These are phyloP conservation scores for Danaus melanippus DNA, from an alignment of 1,140 invertebrate genomes.

Conservation along the genomic window DNA sequence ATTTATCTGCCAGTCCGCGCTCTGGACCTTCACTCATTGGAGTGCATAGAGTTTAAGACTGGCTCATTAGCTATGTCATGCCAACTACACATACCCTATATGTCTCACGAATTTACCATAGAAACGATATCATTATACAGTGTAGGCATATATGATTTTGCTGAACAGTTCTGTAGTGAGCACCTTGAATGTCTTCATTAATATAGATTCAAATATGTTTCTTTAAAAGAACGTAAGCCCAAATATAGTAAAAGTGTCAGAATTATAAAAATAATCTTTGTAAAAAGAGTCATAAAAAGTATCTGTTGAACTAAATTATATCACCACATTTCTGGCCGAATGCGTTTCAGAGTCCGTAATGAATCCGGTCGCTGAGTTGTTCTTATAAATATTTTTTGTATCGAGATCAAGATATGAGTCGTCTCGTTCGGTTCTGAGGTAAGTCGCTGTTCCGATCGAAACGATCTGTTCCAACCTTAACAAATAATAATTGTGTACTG, in stretches of 20 bases:
- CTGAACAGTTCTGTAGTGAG: too few species aligned
- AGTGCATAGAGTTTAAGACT: background rate
- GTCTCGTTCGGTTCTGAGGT: slow-evolving; percentile 5
- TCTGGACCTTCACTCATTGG: slow-evolving; percentile 6
- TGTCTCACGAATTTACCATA: too few species aligned
- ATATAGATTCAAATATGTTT: too few species aligned
- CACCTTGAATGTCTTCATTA: too few species aligned
- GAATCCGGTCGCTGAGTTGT: slow-evolving; percentile 10
- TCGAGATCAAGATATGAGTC: slow-evolving; percentile 15
- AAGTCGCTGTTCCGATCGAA: background rate
- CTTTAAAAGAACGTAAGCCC: too few species aligned
- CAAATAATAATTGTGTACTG: too few species aligned
- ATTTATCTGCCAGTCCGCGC: slow-evolving; percentile 39
- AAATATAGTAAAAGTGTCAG: too few species aligned
- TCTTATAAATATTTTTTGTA: slow-evolving; percentile 17
- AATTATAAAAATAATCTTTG: background rate
- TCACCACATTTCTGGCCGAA: slow-evolving; percentile 9
- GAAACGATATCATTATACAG: too few species aligned
- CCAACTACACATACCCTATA: slow-evolving; percentile 1
- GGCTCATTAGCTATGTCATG: slow-evolving; percentile 4
- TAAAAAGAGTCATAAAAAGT: slow-evolving; percentile 6
- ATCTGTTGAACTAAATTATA: slow-evolving; percentile 15
- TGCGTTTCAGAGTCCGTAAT: slow-evolving; percentile 7
- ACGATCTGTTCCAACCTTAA: background rate
- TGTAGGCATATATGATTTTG: too few species aligned